Evolutionary conservation across 2,888 invertebrate genomes (phyloP), one percentile per base, ranked within the genome.

Genomic region (Mesorhabditis belari): DNA sequence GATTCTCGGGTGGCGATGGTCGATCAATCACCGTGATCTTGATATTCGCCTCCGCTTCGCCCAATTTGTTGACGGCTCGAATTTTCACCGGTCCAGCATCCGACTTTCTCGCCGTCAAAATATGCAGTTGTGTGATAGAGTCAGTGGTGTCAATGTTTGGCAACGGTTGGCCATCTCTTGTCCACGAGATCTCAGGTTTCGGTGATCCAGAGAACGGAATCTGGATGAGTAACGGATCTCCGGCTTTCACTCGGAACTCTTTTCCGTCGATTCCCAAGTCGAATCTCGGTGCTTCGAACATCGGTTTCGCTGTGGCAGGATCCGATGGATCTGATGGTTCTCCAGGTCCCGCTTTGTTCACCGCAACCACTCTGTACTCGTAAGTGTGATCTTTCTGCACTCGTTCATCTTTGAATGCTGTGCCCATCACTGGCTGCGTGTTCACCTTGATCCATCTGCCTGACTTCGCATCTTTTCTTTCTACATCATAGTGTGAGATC

Each of bases 121-220:
- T 89, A 64, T 88, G 87, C 50, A 94, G 85, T 74, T 88, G 88
- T 2, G 91, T 90, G 65, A 88, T 87, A 71, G 91, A 90, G 64
- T 88, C 88, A 80, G 88, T 89, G 0, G 90, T 91, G 74, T 90
- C 90, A 66, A 88, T 87, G 35, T 70, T 69, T 35, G 64, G 29
- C 49, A 69, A 50, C 28, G 58, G 62, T 28, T 64, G 60, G 35
- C 67, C 80, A 65, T 82, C 81, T 67, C 82, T 82, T n/a, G 75
- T 87, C 96, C 96, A 98, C 75, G 89, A 88, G 64, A 94, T 88
- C 17, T 87, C 89, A 0, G 96, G 96, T 61, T 89, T 89, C 1
- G 96, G 96, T 29, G 94, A 91, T 67, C 96, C 98, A 69, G 89
- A 87, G 74, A 95, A 87, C 63, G 94, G 94, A 83, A 98, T 90